phyloP scores from a whole-genome alignment of 2,888 invertebrate species.

The Xestia rhomboidea region DNA sequence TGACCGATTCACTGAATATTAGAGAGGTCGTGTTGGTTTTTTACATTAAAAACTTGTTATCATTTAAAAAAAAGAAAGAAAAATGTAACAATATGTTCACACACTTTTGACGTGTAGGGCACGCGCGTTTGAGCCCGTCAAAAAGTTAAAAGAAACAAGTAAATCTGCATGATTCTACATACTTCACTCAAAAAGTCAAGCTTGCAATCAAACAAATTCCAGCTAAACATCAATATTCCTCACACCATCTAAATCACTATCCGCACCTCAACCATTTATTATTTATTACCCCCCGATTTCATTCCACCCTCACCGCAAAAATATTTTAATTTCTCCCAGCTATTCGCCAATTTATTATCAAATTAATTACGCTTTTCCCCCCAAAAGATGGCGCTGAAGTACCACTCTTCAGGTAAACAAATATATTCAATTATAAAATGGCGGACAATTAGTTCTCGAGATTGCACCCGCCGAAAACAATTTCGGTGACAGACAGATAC shows the following conservation, averaged over 20 bases:
- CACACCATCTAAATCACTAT: conserved; percentile 28
- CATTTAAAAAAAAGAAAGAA: no score
- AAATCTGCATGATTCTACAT: background rate
- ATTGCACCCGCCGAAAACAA: conserved; percentile 68
- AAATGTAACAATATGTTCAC: no score
- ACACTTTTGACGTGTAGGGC: no score
- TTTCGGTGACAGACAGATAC: conserved; percentile 66
- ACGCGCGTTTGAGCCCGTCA: no score
- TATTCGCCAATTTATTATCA: conserved; percentile 65
- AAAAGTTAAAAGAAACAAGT: no score
- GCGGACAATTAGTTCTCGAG: conserved; percentile 67
- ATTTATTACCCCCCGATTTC: conserved; percentile 12
- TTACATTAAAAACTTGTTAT: no score
- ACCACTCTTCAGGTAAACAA: conserved; percentile 64
- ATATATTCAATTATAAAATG: conserved; percentile 70
- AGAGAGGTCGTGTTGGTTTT: no score
- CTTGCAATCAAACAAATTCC: background rate
- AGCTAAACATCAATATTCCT: conserved; percentile 5
- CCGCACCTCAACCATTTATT: conserved; percentile 21
- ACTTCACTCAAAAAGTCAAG: background rate
- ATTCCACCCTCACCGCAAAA: conserved; percentile 46
- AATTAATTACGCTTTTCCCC: conserved; percentile 60
- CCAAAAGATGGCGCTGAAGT: conserved; percentile 61
- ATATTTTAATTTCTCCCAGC: conserved; percentile 62
- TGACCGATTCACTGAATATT: no score